Evolutionary conservation across 2,888 invertebrate genomes (phyloP), one percentile per base, ranked within the genome.

Genomic region (Drosophila barbarae): DNA sequence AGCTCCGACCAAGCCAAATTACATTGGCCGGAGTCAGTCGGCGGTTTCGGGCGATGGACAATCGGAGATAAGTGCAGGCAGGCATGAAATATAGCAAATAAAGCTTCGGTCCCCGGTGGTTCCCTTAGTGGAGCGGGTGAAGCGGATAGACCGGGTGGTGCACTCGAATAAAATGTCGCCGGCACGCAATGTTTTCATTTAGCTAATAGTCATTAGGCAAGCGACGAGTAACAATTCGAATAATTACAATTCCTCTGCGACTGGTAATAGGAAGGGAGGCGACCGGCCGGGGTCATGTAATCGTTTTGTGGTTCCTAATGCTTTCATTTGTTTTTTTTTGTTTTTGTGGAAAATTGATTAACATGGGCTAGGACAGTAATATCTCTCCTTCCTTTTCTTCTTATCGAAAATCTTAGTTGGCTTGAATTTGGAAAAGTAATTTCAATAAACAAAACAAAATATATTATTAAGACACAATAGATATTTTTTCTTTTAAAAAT

Each of bases 171-270:
- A 78, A 82, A 82, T 80, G 82, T 84, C 77, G 83, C 75, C 69
- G 60, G 68, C 80, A 81, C 80, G 80, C 80, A 82, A 81, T 81
- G 85, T 84, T 84, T 84, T 82, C 80, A 81, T 84, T 81, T 81
- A 72, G 84, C 84, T 80, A 80, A 80, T 84, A 76, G 79, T 74
- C 79, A 84, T 79, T 84, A 77, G 77, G 67, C 64, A 56, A 35
- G 44, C 55, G 49, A 64, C 50, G 69, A 47, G 54, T 47, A 54
- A 55, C 66, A 67, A 61, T 81, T 69, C 60, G 55, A 58, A 71
- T 71, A 71, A 71, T 71, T 71, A 71, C 71, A 71, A 71, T 71
- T 71, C 47, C 71, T 56, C 46, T 39, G 38, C 56, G 50, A 30
- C 18, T 41, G 66, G 39, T 15, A 41, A 64, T 26, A 36, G 64